Evolutionary conservation across 1,140 invertebrate genomes (phyloP), one percentile per base, ranked within the genome.

Genomic region (Latrodectus geometricus): DNA sequence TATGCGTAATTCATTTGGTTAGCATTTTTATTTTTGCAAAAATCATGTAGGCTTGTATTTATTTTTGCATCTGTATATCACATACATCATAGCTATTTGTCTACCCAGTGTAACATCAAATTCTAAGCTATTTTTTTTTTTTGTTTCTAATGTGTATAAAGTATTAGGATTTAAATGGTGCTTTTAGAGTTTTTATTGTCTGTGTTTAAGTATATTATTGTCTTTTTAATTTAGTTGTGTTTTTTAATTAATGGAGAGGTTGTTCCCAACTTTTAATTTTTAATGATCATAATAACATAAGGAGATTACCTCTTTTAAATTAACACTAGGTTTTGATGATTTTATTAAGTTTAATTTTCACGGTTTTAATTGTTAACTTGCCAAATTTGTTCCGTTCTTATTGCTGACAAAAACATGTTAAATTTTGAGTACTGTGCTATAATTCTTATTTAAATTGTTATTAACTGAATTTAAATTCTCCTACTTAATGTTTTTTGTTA

Each of bases 111-210:
- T 76, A 76, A 84, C 20, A 61, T 23, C 20, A 56, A 54, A 86
- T 77, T 86, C 50, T 78, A 86, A 86, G 49, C 68, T 81, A 54
- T 77, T 76, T 61, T 72, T 76, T 61, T 72, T 54, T 78, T 77
- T 70, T 50, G 48, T 17, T 61, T 61, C 54, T 61, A 61, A 61
- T 61, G 54, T 14, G 54, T 61, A 61, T 61, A 69, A 70, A 86
- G 83, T 77, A 77, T 86, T 86, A 86, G 82, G 70, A 78, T 86
- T 77, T 70, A 54, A 86, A 77, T 86, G 83, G 83, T 86, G 83
- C 83, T 86, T 86, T 86, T 86, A 78, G 80, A 84, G 65, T 84
- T 75, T 79, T 83, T 73, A 73, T 82, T 75, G 72, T 76, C 66
- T 68, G 35, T 84, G 72, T 84, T 65, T 84, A 35, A 76, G 82